phyloP scores from a whole-genome alignment of 1,140 invertebrate genomes.

The Condylostylus longicornis region DNA sequence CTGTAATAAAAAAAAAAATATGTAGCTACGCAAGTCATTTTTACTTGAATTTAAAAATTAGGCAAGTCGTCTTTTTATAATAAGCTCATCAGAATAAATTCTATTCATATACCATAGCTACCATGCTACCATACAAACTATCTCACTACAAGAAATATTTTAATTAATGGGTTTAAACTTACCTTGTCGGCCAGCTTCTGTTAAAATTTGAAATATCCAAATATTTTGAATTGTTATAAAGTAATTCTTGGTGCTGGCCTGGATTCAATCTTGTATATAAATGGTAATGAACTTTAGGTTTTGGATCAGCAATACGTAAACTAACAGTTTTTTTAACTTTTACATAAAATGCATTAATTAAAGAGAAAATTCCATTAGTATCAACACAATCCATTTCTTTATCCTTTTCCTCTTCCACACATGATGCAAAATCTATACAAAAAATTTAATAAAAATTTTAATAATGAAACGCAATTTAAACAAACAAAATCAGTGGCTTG shows the following conservation, averaged over 20 bases:
- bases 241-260: slow-evolving; percentile 10
- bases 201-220: slow-evolving; percentile 20
- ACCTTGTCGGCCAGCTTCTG: slow-evolving; percentile 12
- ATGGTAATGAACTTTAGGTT: too few species aligned
- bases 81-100: neutral
- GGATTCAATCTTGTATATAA: slow-evolving; percentile 13
- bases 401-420: too few species aligned
- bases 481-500: too few species aligned
- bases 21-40: too few species aligned
- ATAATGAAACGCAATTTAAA: too few species aligned
- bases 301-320: too few species aligned
- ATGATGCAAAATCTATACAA: too few species aligned
- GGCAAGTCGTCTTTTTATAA: neutral
- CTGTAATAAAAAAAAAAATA: slow-evolving; percentile 4
- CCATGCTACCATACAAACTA: neutral
- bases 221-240: slow-evolving; percentile 10
- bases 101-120: neutral
- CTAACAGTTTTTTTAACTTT: too few species aligned
- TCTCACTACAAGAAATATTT: neutral
- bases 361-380: too few species aligned
- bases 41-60: neutral
- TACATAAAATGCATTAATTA: too few species aligned
- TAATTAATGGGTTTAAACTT: slow-evolving; percentile 3
- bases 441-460: too few species aligned
- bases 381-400: too few species aligned